These are phyloP conservation scores for Telmatochromis sp. DNA, from an alignment of 2,113 vertebrate genomes.

Conservation along the genomic window DNA sequence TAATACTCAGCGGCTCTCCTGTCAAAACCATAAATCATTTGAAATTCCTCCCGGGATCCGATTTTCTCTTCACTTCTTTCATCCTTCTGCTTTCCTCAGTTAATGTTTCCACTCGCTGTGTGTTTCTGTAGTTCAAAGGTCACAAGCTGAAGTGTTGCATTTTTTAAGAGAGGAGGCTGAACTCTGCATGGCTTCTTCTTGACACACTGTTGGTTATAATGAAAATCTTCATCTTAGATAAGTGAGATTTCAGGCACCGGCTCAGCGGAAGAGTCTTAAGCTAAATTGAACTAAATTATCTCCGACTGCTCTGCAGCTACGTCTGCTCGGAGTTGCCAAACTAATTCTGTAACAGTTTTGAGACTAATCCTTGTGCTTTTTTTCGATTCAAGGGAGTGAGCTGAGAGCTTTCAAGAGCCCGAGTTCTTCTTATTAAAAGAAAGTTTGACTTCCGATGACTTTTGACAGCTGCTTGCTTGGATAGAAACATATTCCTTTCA, in stretches of 20 bases:
- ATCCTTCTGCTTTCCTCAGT: not conserved
- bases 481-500: conserved; percentile 10
- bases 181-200: conserved; percentile 13
- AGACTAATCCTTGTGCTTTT: not conserved
- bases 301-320: not conserved
- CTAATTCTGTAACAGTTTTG: conserved; percentile 11
- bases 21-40: conserved; percentile 59
- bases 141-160: not conserved
- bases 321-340: conserved; percentile 12
- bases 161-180: not conserved
- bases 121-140: conserved; percentile 19
- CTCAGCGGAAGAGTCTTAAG: not conserved
- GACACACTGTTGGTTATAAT: not conserved
- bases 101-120: not conserved
- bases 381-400: rapidly evolving
- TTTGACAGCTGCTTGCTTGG: not conserved
- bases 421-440: not conserved
- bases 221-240: not conserved
- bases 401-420: not conserved
- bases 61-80: not conserved
- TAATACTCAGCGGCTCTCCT: conserved; percentile 25
- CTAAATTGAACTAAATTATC: not conserved
- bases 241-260: not conserved
- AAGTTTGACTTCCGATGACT: not conserved
- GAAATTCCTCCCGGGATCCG: conserved; percentile 49